Evolutionary conservation across 2,888 invertebrate species (phyloP).

Genomic region (Baronia brevicornis): DNA sequence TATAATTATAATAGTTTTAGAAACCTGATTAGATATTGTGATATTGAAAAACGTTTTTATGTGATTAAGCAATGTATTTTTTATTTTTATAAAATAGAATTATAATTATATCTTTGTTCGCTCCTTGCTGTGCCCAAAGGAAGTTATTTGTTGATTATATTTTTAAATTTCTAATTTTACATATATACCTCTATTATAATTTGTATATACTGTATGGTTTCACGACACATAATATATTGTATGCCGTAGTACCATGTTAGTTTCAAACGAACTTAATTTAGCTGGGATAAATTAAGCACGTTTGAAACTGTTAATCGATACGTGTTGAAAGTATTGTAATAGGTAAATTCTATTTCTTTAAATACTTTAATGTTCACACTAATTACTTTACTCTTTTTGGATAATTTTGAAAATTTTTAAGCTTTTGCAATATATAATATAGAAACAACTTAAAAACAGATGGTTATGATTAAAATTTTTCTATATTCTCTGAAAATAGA

Average conservation of each 20-base stretch:
- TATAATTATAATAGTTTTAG: neutral
- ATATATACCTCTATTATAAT: slow-evolving; percentile 15
- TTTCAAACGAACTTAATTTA: slow-evolving; percentile 56
- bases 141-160: too few relatives aligned
- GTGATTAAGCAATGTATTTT: slow-evolving; percentile 41
- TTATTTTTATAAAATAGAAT: slow-evolving; percentile 55
- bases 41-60: slow-evolving; percentile 15
- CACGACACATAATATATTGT: too few relatives aligned
- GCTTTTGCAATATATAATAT: slow-evolving; percentile 5
- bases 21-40: neutral
- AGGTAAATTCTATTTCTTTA: too few relatives aligned
- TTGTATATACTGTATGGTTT: too few relatives aligned
- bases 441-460: slow-evolving; percentile 7
- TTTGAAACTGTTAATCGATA: too few relatives aligned
- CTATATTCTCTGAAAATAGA: too few relatives aligned
- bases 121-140: too few relatives aligned
- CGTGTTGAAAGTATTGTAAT: too few relatives aligned
- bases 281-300: slow-evolving; percentile 64
- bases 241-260: slow-evolving; percentile 27
- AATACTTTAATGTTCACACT: too few relatives aligned
- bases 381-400: too few relatives aligned
- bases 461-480: slow-evolving; percentile 4
- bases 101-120: slow-evolving; percentile 33
- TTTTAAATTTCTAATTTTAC: slow-evolving; percentile 16
- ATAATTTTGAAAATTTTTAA: slow-evolving; percentile 14